Evolutionary conservation across 2,888 invertebrate species (phyloP).

Genomic region (Germaria angustata): DNA sequence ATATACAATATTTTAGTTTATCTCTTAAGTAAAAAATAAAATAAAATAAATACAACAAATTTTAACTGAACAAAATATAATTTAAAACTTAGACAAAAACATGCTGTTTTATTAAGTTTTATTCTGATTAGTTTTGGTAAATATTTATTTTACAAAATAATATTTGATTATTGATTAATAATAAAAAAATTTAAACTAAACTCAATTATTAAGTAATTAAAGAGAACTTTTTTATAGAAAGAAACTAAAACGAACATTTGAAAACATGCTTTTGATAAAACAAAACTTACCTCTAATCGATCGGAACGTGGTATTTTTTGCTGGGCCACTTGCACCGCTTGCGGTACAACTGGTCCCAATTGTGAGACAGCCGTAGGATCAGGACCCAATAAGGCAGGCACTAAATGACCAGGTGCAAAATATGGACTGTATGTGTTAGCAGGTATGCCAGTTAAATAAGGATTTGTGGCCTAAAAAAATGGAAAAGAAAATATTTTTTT

Average conservation of each 20-base stretch:
- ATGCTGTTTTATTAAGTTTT: constrained; percentile 33
- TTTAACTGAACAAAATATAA: not conserved
- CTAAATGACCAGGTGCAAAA: constrained; percentile 92
- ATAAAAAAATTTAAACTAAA: constrained; percentile 6
- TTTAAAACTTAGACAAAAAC: constrained; percentile 37
- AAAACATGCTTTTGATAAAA: constrained; percentile 51
- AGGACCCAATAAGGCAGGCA: constrained; percentile 93
- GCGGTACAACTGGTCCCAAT: constrained; percentile 88
- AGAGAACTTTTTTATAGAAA: constrained; percentile 19
- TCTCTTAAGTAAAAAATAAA: not conserved
- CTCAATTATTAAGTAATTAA: constrained; percentile 19
- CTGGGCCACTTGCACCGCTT: constrained; percentile 92
- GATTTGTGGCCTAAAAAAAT: constrained; percentile 88
- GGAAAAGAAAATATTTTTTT: not conserved
- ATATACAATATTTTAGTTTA: constrained; percentile 39
- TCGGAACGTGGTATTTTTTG: constrained; percentile 97
- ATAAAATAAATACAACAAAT: not conserved
- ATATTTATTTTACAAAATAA: constrained; percentile 34
- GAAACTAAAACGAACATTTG: constrained; percentile 23
- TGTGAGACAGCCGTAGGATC: constrained; percentile 91
- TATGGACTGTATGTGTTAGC: constrained; percentile 95
- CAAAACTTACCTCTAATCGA: constrained; percentile 93
- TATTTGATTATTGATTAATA: not conserved
- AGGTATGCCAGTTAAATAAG: constrained; percentile 94
- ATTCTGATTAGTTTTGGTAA: constrained; percentile 35